Conservation (phyloP, 2,888 invertebrate genomes). For the Leucophora obtusa region DNA sequence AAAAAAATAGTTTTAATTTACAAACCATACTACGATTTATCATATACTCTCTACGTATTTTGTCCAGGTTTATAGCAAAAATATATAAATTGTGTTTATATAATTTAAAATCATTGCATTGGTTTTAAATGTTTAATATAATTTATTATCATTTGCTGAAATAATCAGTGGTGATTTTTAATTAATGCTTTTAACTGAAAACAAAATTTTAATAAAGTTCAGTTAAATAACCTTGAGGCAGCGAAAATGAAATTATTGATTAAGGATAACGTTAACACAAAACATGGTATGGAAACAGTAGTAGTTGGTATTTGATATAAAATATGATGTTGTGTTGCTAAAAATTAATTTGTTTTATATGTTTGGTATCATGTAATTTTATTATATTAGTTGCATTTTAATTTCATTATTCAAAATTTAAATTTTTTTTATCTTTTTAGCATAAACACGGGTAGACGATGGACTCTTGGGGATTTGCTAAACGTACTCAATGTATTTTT, state of each 20-base stretch:
- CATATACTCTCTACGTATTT: neutral
- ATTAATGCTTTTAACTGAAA: conserved; percentile 36
- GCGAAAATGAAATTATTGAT: conserved; percentile 29
- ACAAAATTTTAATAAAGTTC: conserved; percentile 8
- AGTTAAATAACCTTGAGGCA: conserved; percentile 36
- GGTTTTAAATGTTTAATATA: conserved; percentile 26
- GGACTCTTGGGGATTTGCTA: too few species aligned
- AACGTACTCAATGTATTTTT: too few species aligned
- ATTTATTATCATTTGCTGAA: conserved; percentile 54
- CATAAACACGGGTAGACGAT: too few species aligned
- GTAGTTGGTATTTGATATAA: neutral
- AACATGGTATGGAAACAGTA: neutral
- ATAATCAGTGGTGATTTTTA: conserved; percentile 54
- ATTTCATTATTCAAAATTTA: too few species aligned
- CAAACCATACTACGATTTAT: too few species aligned
- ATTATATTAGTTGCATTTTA: too few species aligned
- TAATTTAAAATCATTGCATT: neutral
- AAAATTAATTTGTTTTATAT: neutral
- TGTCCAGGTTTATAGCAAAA: conserved; percentile 16
- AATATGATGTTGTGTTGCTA: neutral
- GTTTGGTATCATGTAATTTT: too few species aligned
- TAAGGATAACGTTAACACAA: neutral
- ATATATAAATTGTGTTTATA: neutral
- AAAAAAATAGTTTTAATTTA: neutral
- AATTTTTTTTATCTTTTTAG: too few species aligned